A percentile compares a stretch with the other conserved stretches of the same genome.
Evolutionary conservation across 2,113 vertebrate genomes (phyloP).

Genomic region (Sebastes schlegelii): DNA sequence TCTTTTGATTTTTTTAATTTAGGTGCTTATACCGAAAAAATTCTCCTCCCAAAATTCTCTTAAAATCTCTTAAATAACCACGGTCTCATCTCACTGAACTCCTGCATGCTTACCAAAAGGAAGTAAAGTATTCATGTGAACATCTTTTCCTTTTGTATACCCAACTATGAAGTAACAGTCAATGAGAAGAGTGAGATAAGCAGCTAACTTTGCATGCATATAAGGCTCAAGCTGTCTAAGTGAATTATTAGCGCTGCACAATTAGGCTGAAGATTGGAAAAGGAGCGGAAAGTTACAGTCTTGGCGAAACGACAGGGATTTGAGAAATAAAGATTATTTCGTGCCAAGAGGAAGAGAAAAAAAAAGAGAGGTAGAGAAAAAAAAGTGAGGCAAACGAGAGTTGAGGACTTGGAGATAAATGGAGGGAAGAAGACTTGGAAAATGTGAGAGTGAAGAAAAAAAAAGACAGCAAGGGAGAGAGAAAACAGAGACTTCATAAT

Average conservation of each 20-base stretch:
- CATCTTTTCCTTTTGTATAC: background rate
- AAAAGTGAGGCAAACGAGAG: constrained; percentile 23
- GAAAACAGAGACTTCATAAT: background rate
- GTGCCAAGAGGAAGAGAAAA: constrained; percentile 30
- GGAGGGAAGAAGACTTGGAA: constrained; percentile 56
- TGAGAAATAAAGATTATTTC: constrained; percentile 47
- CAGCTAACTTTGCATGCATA: background rate
- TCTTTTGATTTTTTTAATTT: background rate
- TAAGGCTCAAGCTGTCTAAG: constrained; percentile 32
- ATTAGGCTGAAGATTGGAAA: constrained; percentile 60
- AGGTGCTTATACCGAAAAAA: background rate
- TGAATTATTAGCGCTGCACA: constrained; percentile 63
- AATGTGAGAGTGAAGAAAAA: constrained; percentile 55
- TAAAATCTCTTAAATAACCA: background rate
- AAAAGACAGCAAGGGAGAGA: background rate
- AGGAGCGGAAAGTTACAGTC: constrained; percentile 60
- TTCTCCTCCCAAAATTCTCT: background rate
- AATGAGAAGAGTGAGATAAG: constrained; percentile 10
- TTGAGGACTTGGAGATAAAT: constrained; percentile 28
- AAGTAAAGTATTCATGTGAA: constrained; percentile 16
- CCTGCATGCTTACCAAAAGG: background rate
- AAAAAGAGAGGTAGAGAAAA: constrained; percentile 9
- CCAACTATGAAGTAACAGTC: constrained; percentile 1
- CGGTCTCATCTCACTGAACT: background rate
- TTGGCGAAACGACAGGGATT: constrained; percentile 37